Evolutionary conservation across 2,113 vertebrate genomes (phyloP), one percentile per base, ranked within the genome.

Genomic region (Regulus satrapa): DNA sequence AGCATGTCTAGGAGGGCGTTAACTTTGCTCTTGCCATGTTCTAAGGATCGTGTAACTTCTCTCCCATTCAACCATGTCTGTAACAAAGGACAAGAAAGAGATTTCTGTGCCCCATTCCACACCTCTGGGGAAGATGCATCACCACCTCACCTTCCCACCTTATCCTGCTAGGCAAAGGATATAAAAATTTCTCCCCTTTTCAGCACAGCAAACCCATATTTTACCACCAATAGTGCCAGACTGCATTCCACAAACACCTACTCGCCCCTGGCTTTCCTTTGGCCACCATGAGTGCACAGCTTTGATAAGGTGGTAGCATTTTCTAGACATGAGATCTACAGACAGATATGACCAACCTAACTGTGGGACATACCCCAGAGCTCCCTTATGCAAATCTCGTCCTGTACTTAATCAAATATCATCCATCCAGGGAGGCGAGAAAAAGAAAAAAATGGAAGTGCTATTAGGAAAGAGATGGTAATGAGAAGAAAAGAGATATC

Each of bases 401-500:
- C 38, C 72, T 54, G 74, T 95, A 64, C 84, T 94, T 82, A 90
- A 85, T 82, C 85, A 97, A 95, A 89, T 66, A 93, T 62, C 89
- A 85, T 78, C 63, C 63, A 68, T 63, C 61, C 34, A 2, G 72
- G 63, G 49, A 88, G 88, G 80, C 26, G 11, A 29, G 45, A 19
- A 40, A 73, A 78, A 56, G 10, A 36, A 96, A 86, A 79, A 90
- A 94, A 58, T 46, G 43, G 63, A 88, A 41, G 55, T 2, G 3
- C 85, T 92, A 92, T 79, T 96, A 96, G 51, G 94, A 95, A 94
- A 72, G 66, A 97, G 98, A 96, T 43, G 31, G 59, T 94, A 96
- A 96, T 92, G 67, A 92, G 91, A 91, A 92, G 88, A 96, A 96
- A 95, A 89, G 89, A 81, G 78, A 56, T 88, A 95, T 86, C 54